Evolutionary conservation across 2,113 vertebrate species (phyloP).

Genomic region (Odocoileus hemionus): DNA sequence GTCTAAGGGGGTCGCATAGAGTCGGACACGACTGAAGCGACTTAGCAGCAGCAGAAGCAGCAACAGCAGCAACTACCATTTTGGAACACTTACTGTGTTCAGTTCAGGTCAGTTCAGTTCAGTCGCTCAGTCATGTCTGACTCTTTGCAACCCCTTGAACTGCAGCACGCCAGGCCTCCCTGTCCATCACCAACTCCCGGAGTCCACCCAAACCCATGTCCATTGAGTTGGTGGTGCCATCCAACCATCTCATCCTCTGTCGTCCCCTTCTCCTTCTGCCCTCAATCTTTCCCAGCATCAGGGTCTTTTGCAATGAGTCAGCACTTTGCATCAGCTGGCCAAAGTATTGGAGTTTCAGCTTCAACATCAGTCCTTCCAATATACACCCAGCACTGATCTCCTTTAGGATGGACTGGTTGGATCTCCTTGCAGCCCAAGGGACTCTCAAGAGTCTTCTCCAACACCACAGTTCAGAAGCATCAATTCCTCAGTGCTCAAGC

Average conservation of each 20-base stretch:
- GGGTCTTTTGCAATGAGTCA: not conserved
- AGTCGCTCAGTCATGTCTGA: too few species aligned
- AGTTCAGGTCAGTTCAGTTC: too few species aligned
- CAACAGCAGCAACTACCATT: not conserved
- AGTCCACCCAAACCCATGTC: not conserved
- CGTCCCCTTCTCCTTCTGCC: not conserved
- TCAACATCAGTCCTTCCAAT: not conserved
- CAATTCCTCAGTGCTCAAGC: rapidly evolving
- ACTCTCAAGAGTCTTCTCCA: not conserved
- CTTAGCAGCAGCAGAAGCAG: too few species aligned
- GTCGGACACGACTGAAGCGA: too few species aligned
- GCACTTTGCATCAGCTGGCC: not conserved
- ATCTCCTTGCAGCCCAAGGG: not conserved
- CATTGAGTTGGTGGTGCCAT: not conserved
- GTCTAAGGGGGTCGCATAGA: too few species aligned
- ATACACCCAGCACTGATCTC: not conserved
- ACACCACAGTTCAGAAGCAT: not conserved
- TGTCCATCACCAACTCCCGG: rapidly evolving
- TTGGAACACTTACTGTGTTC: not conserved
- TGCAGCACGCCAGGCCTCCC: not conserved
- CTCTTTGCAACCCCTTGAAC: not conserved
- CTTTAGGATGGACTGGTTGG: not conserved
- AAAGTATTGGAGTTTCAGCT: not conserved
- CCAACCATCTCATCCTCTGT: not conserved
- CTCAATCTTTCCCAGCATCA: not conserved